Evolutionary conservation across 2,113 vertebrate species (phyloP), one percentile per base, ranked within the genome.

Genomic region (Ciconia boyciana): DNA sequence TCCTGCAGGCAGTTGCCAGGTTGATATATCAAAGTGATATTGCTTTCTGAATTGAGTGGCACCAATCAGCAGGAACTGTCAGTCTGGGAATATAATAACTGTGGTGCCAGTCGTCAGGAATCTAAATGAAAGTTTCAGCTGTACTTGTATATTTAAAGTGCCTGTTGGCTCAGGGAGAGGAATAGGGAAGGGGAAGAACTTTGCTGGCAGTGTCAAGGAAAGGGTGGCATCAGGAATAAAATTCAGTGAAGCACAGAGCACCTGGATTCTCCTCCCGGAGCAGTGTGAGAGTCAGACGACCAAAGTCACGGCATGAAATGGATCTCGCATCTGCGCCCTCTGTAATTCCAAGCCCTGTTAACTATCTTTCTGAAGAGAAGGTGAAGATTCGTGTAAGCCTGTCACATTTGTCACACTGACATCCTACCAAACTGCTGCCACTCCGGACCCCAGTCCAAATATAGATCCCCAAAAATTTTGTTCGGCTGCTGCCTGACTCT

Each of bases 61-160:
- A 96, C 89, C 94, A 91, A 97, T 97, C 97, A 95, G 91, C 94
- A 95, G 87, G 95, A 96, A 90, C 93, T 96, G 96, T 94, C 95
- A 97, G 83, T 95, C 94, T 96, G 92, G 84, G 75, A 49, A 96
- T 95, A 78, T 94, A 96, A 96, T 95, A 94, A 95, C 92, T 93
- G 91, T 94, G 79, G 93, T 96, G 97, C 96, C 83, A 95, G 95
- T 89, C 81, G 4, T 95, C 93, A 88, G 90, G 90, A 96, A 94
- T 96, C 93, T 89, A 93, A 94, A 94, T 92, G 77, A 92, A 94
- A 96, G 81, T 74, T 95, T 96, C 82, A 85, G 76, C 89, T 87
- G 58, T 66, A 70, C 90, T 84, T 89, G 87, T 80, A 61, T 94
- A 95, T 91, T 95, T 94, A 85, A 95, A 97, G 48, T 84, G 60